Evolutionary conservation across 2,888 invertebrate species (phyloP), one percentile per base, ranked within the genome.

Genomic region (Drosophila atripex): DNA sequence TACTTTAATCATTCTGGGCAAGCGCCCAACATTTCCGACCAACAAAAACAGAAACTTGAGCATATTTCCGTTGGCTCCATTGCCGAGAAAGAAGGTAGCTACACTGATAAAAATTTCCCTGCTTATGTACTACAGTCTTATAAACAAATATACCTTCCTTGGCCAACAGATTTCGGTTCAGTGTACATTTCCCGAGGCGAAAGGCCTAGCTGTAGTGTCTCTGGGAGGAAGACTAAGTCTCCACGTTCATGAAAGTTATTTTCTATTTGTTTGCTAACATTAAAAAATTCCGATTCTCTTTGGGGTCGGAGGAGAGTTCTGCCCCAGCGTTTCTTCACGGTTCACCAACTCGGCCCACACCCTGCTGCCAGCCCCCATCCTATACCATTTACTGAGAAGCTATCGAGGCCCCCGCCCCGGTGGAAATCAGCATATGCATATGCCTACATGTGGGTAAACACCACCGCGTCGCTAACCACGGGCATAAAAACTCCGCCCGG

Each of bases 361-460:
- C 57, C 61, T 47, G 53, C 12, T 68, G 54, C 66, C 69, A 53
- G 58, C 69, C 60, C 55, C 77, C 23, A 28, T 12, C 11, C 23
- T 35, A 45, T n/a, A 12, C 50, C 25, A 46, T 43, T 58, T 25
- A 9, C 6, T n/a, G 21, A 21, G 18, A 38, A 47, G 39, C 21
- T 12, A 21, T n/a, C n/a, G n/a, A n/a, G 6, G 30, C 51, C 68
- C 59, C 49, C 49, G 41, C 8, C 50, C 39, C 57, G 82, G 82
- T 85, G 80, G 78, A 76, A 88, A 87, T 88, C 87, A 87, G 75
- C 87, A 88, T 82, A 82, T 82, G 82, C 88, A 87, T 87, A 87
- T 73, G 87, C 87, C 87, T 80, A 82, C 80, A 88, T 87, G 78
- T 89, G 87, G 87, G 87, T 88, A 87, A 87, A 86, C 87, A 87